These are phyloP conservation scores for Lithobates sylvaticus DNA, from an alignment of 2,797 vertebrate genomes.

Conservation along the genomic window DNA sequence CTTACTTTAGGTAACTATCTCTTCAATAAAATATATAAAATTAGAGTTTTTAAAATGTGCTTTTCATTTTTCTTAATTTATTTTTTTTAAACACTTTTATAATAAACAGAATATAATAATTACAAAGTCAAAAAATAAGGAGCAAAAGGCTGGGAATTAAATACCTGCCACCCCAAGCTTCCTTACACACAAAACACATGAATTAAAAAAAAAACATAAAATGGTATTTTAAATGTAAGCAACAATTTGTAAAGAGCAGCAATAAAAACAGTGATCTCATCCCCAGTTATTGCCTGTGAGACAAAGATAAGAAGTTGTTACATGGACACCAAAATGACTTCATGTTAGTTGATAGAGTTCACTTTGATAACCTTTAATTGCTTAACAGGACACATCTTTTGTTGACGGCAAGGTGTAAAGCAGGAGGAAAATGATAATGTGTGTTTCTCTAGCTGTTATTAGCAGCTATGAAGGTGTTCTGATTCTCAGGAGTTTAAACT, in stretches of 20 bases:
- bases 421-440: slow-evolving; percentile 32
- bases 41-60: too few species aligned
- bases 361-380: slow-evolving; percentile 65
- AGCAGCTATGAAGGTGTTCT: slow-evolving; percentile 11
- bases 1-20: too few species aligned
- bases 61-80: too few species aligned
- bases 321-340: slow-evolving; percentile 55
- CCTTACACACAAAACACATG: slow-evolving; percentile 19
- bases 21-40: too few species aligned
- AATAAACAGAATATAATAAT: background rate
- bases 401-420: slow-evolving; percentile 24
- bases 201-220: slow-evolving; percentile 66
- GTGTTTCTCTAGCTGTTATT: slow-evolving; percentile 26
- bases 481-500: slow-evolving; percentile 18
- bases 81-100: too few species aligned
- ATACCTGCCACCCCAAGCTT: background rate
- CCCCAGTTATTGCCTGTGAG: slow-evolving; percentile 70
- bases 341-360: slow-evolving; percentile 62
- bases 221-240: slow-evolving; percentile 69
- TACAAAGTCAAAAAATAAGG: slow-evolving; percentile 40
- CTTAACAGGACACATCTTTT: slow-evolving; percentile 51
- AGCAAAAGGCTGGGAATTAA: slow-evolving; percentile 59
- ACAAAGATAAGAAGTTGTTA: slow-evolving; percentile 70
- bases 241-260: slow-evolving; percentile 68
- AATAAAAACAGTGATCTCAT: slow-evolving; percentile 69